Base-by-base conservation (phyloP, 2,113 vertebrate species). In the Dicrurus megarhynchus region DNA sequence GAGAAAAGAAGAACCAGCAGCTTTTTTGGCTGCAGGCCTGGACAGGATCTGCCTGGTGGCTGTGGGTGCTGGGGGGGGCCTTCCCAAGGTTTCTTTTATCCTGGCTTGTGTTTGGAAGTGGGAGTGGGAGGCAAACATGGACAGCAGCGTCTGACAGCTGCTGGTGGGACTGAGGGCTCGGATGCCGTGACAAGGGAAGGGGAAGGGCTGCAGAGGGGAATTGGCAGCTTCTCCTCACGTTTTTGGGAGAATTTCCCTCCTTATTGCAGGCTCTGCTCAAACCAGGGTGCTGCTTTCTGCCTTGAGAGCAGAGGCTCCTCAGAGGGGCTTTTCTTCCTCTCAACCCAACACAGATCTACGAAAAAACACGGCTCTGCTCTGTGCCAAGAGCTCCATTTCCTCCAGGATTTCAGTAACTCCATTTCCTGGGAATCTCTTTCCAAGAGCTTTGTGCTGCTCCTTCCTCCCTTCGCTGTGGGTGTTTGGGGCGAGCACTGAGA, bases 361-460 rank as follows among this genome's bases (percentile, higher is more conserved):
- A 9, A 52, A 93, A 91, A 82, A 5, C 93, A 46, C 3, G 0
- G 35, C 74, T 68, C 39, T 73, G 78, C 10, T 37, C 46, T 5
- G 7, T 90, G 94, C 92, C 96, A 94, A 55, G 30, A 88, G 20
- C 79, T 93, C 46, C 63, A 70, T 90, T 93, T 86, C 85, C 18
- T 0, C 26, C 78, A 79, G 79, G 55, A 61, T 92, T 93, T 42
- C 67, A 83, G 53, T 18, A 6, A 30, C 57, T 93, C 61, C 47
- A 3, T 73, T 90, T 87, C 61, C 78, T 53, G 61, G 74, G 78
- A 94, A 85, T 84, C 37, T 65, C 65, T 33, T 56, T 79, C 84
- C 80, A 75, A 87, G 52, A 24, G 65, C 32, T 93, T 73, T 44
- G 17, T 41, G 74, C 39, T 87, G 39, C 10, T 74, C 50, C 53